Evolutionary conservation across 1,140 invertebrate genomes (phyloP), one percentile per base, ranked within the genome.

Genomic region (Pachypeltis micranthus): DNA sequence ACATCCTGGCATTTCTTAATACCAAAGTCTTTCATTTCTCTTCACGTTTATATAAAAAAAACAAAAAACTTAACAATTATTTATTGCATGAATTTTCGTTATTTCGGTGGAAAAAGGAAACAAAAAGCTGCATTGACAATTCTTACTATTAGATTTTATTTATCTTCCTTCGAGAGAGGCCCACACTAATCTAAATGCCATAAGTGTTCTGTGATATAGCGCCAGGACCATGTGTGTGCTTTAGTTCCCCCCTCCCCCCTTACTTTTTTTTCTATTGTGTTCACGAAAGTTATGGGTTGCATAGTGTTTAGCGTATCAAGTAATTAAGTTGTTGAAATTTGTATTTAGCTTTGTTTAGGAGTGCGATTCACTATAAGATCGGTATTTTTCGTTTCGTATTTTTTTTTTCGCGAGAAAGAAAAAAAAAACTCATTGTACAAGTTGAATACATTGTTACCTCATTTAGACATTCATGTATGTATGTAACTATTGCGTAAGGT

Each of bases 11-110:
- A 61, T 65, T 65, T 61, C 44, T 65, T 65, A 61, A 65, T 61
- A 65, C 63, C 63, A 65, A 65, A 65, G 63, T 65, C 63, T 65
- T 65, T 65, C 63, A 65, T 65, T 65, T 59, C 56, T 65, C 12
- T 25, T 14, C 21, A 24, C 10, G 25, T 59, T 7, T 25, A 25
- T 63, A 57, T 56, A 56, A 63, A 12, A 56, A 25, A 56, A 56
- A 39, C 24, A 63, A 39, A 24, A 39, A 39, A 39, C 7, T 7
- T 10, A 39, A 10, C 7, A 39, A 10, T 39, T 39, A 39, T 51
- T 51, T 4, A 16, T 51, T 51, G 47, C 47, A 51, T 51, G 47
- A 51, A 51, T 10, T 10, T 10, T 39, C 31, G 31, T 39, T 39
- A 10, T 39, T 39, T 39, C 16, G 31, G 31, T 39, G 31, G 16